Evolutionary conservation across 2,113 vertebrate species (phyloP).

Genomic region (Hyperoodon ampullatus): DNA sequence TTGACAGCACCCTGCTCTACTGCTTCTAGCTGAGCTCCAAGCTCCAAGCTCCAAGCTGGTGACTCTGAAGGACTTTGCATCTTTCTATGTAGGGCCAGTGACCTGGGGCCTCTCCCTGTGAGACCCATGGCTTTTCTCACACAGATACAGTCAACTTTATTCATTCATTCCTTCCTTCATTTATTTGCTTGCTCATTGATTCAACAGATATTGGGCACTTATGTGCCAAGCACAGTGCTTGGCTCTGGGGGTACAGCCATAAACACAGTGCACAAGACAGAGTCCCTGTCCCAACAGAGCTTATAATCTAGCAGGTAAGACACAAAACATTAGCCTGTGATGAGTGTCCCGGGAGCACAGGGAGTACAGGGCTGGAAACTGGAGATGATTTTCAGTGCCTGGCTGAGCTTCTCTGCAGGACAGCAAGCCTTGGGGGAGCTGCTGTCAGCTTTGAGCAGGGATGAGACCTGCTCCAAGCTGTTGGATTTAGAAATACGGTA

Average conservation of each 20-base stretch:
- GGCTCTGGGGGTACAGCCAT: neutral
- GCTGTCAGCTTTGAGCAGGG: neutral
- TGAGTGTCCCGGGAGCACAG: no score
- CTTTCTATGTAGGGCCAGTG: neutral
- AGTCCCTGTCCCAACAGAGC: neutral
- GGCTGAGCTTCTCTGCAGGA: neutral
- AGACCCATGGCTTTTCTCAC: neutral
- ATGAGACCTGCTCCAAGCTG: neutral
- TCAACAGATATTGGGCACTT: neutral
- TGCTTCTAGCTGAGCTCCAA: neutral
- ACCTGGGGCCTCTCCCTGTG: neutral
- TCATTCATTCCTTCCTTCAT: neutral
- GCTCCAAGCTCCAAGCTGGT: neutral
- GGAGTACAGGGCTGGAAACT: neutral
- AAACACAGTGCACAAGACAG: no score
- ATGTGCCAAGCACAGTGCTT: neutral
- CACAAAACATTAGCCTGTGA: rapidly evolving
- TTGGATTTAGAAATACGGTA: neutral
- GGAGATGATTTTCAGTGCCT: neutral
- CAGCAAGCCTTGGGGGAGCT: neutral
- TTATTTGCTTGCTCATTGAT: neutral
- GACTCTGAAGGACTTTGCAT: neutral
- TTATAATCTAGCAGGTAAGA: neutral
- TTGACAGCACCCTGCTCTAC: no score
- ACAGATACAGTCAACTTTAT: neutral